Base-by-base conservation (phyloP, 92 coral and sea anemone species). In the Porites cylindrica region DNA sequence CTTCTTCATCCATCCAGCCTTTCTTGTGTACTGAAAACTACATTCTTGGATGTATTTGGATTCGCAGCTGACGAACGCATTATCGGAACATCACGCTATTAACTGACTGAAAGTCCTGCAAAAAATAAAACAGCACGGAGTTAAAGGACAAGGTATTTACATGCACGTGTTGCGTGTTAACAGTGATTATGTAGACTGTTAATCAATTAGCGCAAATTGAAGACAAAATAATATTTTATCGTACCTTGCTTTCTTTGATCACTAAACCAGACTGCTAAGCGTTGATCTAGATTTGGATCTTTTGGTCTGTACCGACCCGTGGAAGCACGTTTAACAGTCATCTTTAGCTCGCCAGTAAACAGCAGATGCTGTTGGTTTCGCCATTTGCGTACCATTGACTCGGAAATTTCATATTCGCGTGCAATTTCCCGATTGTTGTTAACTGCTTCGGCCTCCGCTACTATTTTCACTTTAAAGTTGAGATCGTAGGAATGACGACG, bases 261-360 rank as follows among this genome's bases (percentile, higher is more conserved):
- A 23, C 81, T 56, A 19, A 76, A 76, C 80, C 80, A 76, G 80
- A 21, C 80, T n/a, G n/a, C 80, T 50, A 76, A 76, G 66, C 58
- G 67, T 66, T 77, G 81, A 77, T 58, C 81, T 10, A 77, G 29
- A 8, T 58, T 68, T 77, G 67, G 81, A 58, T 77, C 81, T 58
- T 77, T 77, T 56, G 81, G 81, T 51, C 69, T 21, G 69, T 77
- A 78, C 51, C 20, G 69, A 8, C 21, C 81, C 81, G 58, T 77
- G 7, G 43, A 63, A 1, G 20, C 81, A 9, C 61, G 78, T 20
- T 73, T 73, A 4, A 8, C 60, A 47, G 21, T 73, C 60, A 14
- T 73, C 78, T 73, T 73, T 47, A 73, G 51, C 78, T 73, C 61
- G 61, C 51, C 75, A 43, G 75, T 20, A 20, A 53, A 53, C 59